phyloP scores from a whole-genome alignment of 2,888 invertebrate genomes.

The Rhogogaster chlorosoma region DNA sequence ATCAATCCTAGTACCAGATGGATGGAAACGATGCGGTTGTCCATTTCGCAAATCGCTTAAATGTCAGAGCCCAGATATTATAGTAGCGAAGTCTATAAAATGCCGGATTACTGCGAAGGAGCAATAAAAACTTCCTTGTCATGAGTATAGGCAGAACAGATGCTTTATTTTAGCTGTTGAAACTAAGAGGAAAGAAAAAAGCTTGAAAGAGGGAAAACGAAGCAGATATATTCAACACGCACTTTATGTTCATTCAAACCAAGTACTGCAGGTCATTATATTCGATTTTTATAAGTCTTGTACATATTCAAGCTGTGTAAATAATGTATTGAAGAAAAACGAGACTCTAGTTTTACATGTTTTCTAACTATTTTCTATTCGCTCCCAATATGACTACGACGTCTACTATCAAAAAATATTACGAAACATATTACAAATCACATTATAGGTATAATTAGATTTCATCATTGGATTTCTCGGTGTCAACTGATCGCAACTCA shows the following conservation, averaged over 20 bases:
- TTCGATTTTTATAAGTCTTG: neutral
- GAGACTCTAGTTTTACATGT: neutral
- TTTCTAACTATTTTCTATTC: neutral
- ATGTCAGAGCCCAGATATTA: neutral
- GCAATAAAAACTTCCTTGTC: neutral
- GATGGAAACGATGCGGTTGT: neutral
- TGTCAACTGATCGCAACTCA: neutral
- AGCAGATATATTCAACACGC: neutral
- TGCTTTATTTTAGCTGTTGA: neutral
- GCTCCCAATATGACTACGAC: neutral
- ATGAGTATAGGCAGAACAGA: neutral
- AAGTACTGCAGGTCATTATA: neutral
- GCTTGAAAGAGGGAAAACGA: neutral
- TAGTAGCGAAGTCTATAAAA: neutral
- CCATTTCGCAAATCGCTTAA: conserved; percentile 6
- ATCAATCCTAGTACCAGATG: neutral
- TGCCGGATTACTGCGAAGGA: neutral
- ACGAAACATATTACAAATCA: neutral
- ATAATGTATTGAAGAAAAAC: neutral
- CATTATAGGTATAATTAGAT: neutral
- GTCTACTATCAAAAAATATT: neutral
- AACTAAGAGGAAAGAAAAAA: neutral
- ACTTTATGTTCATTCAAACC: neutral
- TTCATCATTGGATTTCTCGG: neutral
- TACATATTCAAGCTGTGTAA: neutral